Conservation (phyloP, 1,140 invertebrate genomes). For the Hydropsyche tenuis region DNA sequence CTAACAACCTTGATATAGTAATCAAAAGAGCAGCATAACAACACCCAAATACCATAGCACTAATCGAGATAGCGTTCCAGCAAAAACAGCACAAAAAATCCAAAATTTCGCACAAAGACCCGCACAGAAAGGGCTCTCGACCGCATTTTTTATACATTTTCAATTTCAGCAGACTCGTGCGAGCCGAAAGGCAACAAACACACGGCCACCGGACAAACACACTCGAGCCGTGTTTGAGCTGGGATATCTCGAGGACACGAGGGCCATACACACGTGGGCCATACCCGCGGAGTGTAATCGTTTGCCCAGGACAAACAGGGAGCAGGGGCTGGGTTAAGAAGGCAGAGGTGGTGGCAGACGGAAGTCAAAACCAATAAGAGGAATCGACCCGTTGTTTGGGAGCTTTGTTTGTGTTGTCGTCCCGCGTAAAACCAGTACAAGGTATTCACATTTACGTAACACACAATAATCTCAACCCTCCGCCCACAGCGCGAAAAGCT, state of each 20-base stretch:
- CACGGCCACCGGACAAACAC: constrained; percentile 12
- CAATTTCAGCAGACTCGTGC: background rate
- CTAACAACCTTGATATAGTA: no score
- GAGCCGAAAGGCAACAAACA: background rate
- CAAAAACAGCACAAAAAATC: no score
- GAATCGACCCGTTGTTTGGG: constrained; percentile 29
- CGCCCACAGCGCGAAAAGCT: background rate
- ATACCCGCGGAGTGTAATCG: constrained; percentile 18
- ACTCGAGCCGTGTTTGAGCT: constrained; percentile 23
- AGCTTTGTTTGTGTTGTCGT: constrained; percentile 26
- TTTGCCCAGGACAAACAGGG: constrained; percentile 31
- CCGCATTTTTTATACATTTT: background rate
- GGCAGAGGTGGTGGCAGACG: background rate
- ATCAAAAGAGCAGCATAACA: no score
- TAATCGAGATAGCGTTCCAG: no score
- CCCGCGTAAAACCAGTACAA: constrained; percentile 31
- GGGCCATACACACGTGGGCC: no score
- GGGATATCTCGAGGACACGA: constrained; percentile 29
- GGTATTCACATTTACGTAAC: constrained; percentile 33
- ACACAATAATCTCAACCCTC: constrained; percentile 4
- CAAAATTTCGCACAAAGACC: background rate
- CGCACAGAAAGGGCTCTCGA: background rate
- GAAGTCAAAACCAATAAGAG: constrained; percentile 39
- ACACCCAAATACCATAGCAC: no score
- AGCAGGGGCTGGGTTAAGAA: background rate